These are phyloP conservation scores for Odobenus rosmarus DNA, from an alignment of 2,113 vertebrate genomes.

Conservation along the genomic window DNA sequence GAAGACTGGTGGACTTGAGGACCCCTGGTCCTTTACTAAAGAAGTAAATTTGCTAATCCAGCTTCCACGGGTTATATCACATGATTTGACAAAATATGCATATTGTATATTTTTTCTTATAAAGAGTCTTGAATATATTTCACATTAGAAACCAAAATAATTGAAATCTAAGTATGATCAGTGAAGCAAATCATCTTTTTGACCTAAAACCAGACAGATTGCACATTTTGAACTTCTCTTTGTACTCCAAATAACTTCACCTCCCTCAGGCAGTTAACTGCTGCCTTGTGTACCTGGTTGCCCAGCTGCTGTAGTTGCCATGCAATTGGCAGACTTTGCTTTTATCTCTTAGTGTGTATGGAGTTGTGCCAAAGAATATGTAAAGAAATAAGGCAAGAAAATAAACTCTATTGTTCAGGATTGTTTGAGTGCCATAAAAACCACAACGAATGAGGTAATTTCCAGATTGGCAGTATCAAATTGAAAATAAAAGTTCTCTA, in stretches of 20 bases:
- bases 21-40: not conserved
- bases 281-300: conserved; percentile 46
- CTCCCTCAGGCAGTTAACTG: conserved; percentile 51
- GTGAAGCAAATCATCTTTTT: conserved; percentile 16
- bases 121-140: conserved; percentile 45
- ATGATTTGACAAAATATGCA: not conserved
- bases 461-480: conserved; percentile 55
- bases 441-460: conserved; percentile 49
- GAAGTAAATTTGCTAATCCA: not conserved
- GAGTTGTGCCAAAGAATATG: conserved; percentile 59
- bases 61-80: not conserved
- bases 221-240: conserved; percentile 56
- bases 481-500: conserved; percentile 65
- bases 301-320: conserved; percentile 52
- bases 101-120: not conserved
- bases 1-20: not conserved
- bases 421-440: conserved; percentile 60
- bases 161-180: conserved; percentile 27
- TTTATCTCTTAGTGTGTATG: conserved; percentile 32
- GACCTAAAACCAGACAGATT: conserved; percentile 49
- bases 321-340: conserved; percentile 63
- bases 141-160: conserved; percentile 49
- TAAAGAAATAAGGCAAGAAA: conserved; percentile 65
- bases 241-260: conserved; percentile 55
- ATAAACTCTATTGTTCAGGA: conserved; percentile 61